phyloP scores from a whole-genome alignment of 2,797 vertebrate genomes.

The Paguma larvata region DNA sequence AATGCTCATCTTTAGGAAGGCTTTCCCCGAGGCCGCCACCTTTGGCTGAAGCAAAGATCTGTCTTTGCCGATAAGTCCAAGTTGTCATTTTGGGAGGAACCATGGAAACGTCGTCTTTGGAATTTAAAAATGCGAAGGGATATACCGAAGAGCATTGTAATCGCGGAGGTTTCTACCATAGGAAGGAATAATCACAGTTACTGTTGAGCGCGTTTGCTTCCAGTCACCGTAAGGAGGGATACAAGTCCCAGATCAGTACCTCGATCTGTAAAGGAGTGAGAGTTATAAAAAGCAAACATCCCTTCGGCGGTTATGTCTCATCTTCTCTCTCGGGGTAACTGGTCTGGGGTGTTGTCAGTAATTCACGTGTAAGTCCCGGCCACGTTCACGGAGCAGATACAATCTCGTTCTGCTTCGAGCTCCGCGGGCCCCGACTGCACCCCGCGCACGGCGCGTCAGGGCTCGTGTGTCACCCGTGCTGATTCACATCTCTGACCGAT shows the following conservation, averaged over 20 bases:
- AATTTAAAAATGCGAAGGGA: background rate
- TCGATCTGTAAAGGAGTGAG: background rate
- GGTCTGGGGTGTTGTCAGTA: background rate
- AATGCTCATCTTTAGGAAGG: background rate
- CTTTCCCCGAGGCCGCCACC: background rate
- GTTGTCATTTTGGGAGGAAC: background rate
- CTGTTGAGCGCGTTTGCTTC: accelerated
- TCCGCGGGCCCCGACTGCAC: accelerated
- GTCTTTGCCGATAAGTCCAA: background rate
- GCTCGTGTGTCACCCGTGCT: background rate
- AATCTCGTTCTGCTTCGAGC: accelerated
- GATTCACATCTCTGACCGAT: background rate
- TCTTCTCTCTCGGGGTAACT: background rate
- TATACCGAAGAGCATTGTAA: background rate
- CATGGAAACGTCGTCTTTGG: background rate
- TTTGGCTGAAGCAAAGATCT: background rate
- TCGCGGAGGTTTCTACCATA: accelerated
- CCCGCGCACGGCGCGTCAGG: accelerated
- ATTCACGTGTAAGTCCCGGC: accelerated
- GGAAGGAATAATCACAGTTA: background rate
- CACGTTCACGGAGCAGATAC: accelerated
- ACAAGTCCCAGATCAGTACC: accelerated
- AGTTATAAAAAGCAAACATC: background rate
- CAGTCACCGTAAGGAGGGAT: background rate
- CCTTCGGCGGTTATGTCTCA: background rate